Evolutionary conservation across 1,140 invertebrate species (phyloP).

Genomic region (Zeugodacus cucurbitae): DNA sequence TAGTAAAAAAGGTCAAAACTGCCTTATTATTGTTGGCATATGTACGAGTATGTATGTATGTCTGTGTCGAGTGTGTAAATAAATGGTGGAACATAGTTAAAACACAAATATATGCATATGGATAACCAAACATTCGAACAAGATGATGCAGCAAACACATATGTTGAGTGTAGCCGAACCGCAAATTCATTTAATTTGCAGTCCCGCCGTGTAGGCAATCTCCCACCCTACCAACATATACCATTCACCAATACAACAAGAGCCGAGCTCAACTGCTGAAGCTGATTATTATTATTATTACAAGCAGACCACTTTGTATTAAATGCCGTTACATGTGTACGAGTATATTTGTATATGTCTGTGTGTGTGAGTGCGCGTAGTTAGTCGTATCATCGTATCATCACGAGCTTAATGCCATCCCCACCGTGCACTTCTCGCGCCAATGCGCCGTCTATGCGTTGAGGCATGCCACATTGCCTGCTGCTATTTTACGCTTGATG

Average conservation of each 20-base stretch:
- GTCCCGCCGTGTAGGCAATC: constrained; percentile 16
- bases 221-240: background rate
- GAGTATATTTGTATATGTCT: background rate
- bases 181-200: constrained; percentile 21
- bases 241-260: background rate
- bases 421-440: background rate
- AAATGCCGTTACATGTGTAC: background rate
- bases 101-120: background rate
- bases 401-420: too few relatives aligned
- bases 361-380: background rate
- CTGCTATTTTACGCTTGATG: constrained; percentile 39
- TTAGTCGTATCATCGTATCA: too few relatives aligned
- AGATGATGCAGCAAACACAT: background rate
- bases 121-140: background rate
- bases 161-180: background rate
- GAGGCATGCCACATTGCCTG: constrained; percentile 16
- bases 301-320: background rate
- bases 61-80: background rate
- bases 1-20: background rate
- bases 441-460: constrained; percentile 1
- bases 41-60: background rate
- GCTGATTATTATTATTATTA: background rate
- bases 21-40: background rate
- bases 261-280: background rate
- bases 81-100: background rate